Evolutionary conservation across 2,113 vertebrate genomes (phyloP), one percentile per base, ranked within the genome.

Genomic region (Fulmarus glacialis): DNA sequence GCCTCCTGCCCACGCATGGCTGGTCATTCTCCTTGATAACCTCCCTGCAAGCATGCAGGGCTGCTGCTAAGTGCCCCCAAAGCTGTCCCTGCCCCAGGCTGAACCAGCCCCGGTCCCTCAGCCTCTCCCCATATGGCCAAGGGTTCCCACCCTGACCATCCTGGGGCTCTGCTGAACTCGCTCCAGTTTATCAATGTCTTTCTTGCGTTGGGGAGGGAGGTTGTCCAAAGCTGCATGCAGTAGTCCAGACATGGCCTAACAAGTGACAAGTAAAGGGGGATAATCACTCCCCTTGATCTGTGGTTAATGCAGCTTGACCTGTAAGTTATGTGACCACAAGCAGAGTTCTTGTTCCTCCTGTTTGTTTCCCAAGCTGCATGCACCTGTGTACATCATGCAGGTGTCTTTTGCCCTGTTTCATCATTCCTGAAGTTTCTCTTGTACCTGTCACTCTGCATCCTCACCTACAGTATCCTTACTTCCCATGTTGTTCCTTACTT

Each of bases 1-100:
- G 2, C 20, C 42, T 58, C 15, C 47, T 58, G 6, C 12, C 50
- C 15, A 11, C 0, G 4, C 1, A 0, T 2, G 24, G 9, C 24
- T 50, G 8, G 8, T 48, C 0, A 0, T 59, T 55, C 40, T 30
- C 11, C 40, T 30, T 9, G 2, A 5, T 5, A 68, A 58, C 4
- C 34, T 53, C 36, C 9, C 36, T 0, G 0, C 20, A 58, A 42
- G 26, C 30, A 40, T 1, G 2, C 9, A 26, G 48, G 22, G 14
- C 11, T 84, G 34, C 81, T 87, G 42, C 47, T 24, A 20, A 29
- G 24, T 26, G 4, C 1, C 13, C 18, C 14, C 3, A 1, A 45
- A 72, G 17, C 23, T 10, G 3, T 11, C 30, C 30, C 47, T 38
- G 22, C 11, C 59, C 43, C 14, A 27, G 42, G 24, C 14, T 45